Base-by-base conservation (phyloP, 2,797 vertebrate genomes). In the Peromyscus nudipes region DNA sequence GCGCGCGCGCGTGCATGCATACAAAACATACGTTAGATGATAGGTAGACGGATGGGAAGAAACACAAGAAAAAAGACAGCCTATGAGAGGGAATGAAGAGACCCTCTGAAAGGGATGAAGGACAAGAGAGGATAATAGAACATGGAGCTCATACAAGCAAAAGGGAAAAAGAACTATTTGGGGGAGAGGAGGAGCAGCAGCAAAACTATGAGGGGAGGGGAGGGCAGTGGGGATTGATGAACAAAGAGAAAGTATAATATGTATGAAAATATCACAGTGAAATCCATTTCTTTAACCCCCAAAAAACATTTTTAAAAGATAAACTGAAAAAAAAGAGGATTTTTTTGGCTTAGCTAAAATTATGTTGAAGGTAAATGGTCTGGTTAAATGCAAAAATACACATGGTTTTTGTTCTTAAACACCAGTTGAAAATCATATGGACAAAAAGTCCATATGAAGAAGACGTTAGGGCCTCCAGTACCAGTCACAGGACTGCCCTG, bases 381-480 rank as follows among this genome's bases (percentile, higher is more conserved):
- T 94, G n/a, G 27, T 67, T 37, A 92, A 73, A 87, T 6, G 91
- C 34, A 60, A 94, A 89, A 96, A 81, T 31, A 96, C 64, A 57
- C 21, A 43, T 75, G 55, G 11, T 60, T 75, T 31, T 31, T 40
- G 67, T 93, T 62, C 55, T 94, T 60, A 90, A 84, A 92, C 11
- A 84, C 37, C 31, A 80, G n/a, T 76, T 91, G 77, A 75, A 92
- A 46, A 87, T 64, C 62, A 95, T 7, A 60, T 5, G 10, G 52
- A 77, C n/a, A 71, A 85, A 84, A 85, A 67, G 55, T 55, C 43
- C 81, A 60, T 46, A 67, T 57, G 64, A 31, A 64, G 57, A n/a
- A n/a, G n/a, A n/a, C 37, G 40, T 0, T 17, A 11, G 29, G 4
- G 13, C 40, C 52, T 75, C 65, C 27, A 62, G 81, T 4, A 11